Base-by-base conservation (phyloP, 2,888 invertebrate genomes). In the Stenotaenia linearis region DNA sequence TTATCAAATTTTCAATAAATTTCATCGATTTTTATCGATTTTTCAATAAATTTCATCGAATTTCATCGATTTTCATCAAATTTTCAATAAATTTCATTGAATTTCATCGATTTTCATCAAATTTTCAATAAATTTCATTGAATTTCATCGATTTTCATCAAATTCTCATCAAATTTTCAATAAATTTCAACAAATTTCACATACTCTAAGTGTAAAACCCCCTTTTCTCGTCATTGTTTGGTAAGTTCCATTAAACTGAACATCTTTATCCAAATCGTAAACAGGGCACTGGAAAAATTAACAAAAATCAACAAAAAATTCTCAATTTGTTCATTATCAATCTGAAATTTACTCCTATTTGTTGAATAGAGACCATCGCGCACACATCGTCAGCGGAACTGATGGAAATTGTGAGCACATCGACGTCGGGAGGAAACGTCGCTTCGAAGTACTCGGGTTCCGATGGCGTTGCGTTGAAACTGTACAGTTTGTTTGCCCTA, bases 251-350 rank as follows among this genome's bases (percentile, higher is more conserved):
- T 91, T 90, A 83, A 91, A 94, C 80, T 91, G 88, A 10, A 94
- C 91, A 83, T 93, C 93, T 80, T 90, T 89, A 82, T 93, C 92
- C 80, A 92, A 89, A 85, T 95, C 95, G 84, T 92, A 92, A 0
- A 95, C 92, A 10, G 95, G 95, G 85, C 95, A 95, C 94, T 95
- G n/a, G n/a, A n/a, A 85, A 78, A 89, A 89, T 81, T 81, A 81
- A 81, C 80, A 28, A 5, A 74, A 74, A 74, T 79, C 15, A 76
- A 35, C 28, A 40, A 4, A 23, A 2, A 40, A 23, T 6, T 35
- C 1, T 75, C 79, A 21, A 75, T 32, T 78, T 61, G 18, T 75
- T 12, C 18, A 74, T 12, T 9, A 25, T 23, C 4, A 56, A 56
- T 6, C 4, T 23, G 23, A 56, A 21, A 56, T 21, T 89, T 84